These are phyloP conservation scores for Chaunax sp. DNA, from an alignment of 2,797 vertebrate genomes.

Conservation along the genomic window DNA sequence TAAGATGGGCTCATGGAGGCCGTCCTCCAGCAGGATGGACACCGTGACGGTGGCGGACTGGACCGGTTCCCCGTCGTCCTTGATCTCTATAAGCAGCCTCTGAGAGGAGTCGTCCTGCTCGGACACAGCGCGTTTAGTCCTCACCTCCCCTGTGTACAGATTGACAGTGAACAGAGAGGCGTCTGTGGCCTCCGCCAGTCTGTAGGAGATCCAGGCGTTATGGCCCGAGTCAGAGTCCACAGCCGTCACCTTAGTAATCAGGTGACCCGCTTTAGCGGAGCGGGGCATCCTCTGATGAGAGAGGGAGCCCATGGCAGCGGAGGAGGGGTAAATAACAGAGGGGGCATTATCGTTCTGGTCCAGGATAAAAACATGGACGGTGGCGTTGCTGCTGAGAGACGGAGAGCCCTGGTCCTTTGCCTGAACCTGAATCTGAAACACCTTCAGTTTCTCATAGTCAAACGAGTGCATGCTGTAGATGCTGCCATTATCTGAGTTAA, in stretches of 20 bases:
- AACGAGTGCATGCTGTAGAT: slow-evolving; percentile 84
- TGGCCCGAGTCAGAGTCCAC: slow-evolving; percentile 89
- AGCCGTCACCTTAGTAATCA: slow-evolving; percentile 83
- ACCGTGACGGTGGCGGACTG: slow-evolving; percentile 75
- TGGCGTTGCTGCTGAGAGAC: slow-evolving; percentile 72
- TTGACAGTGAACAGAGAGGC: slow-evolving; percentile 83
- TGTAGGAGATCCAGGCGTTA: slow-evolving; percentile 88
- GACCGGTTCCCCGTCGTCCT: slow-evolving; percentile 78
- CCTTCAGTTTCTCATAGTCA: slow-evolving; percentile 80
- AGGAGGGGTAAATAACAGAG: slow-evolving; percentile 78
- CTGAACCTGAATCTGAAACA: slow-evolving; percentile 77
- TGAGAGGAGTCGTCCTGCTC: slow-evolving; percentile 82
- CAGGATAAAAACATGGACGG: slow-evolving; percentile 77
- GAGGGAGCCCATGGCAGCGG: slow-evolving; percentile 64
- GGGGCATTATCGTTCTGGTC: slow-evolving; percentile 84
- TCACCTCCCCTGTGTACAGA: slow-evolving; percentile 86
- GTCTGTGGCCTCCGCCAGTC: slow-evolving; percentile 80
- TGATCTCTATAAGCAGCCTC: slow-evolving; percentile 78
- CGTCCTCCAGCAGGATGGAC: slow-evolving; percentile 74
- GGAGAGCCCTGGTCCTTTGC: slow-evolving; percentile 78
- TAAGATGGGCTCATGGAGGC: slow-evolving; percentile 69
- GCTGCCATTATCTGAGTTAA: slow-evolving; percentile 87
- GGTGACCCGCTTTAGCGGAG: slow-evolving; percentile 72
- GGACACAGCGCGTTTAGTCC: slow-evolving; percentile 77
- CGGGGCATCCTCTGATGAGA: slow-evolving; percentile 75